Conservation (phyloP, 2,113 vertebrate genomes). For the Ailurus styani region DNA sequence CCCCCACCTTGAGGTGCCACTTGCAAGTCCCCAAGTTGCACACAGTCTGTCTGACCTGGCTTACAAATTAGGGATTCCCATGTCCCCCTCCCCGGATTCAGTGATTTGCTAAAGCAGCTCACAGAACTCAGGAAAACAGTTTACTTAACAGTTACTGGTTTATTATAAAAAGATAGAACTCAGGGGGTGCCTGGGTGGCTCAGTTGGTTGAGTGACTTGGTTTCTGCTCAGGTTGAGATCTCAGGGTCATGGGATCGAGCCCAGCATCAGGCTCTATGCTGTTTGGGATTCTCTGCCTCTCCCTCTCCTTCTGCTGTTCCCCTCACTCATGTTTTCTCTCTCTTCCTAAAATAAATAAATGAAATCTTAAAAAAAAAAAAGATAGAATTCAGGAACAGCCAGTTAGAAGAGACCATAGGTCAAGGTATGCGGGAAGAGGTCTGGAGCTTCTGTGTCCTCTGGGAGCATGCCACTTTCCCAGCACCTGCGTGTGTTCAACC, state of each 20-base stretch:
- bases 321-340: neutral
- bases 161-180: neutral
- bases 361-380: neutral
- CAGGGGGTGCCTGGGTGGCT: neutral
- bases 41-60: neutral
- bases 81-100: no score
- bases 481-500: neutral
- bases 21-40: neutral
- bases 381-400: neutral
- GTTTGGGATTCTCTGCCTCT: neutral
- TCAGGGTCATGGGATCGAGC: neutral
- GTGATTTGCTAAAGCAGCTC: neutral
- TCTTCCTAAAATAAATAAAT: neutral
- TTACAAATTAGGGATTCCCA: neutral
- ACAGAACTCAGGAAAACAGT: neutral
- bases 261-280: neutral
- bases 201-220: neutral
- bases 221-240: neutral
- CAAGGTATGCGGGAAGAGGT: neutral
- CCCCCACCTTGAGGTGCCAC: neutral
- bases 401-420: neutral
- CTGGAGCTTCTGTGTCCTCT: neutral
- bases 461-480: neutral
- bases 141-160: neutral
- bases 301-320: neutral